These are phyloP conservation scores for Syrmaticus mikado DNA, from an alignment of 2,113 vertebrate species.

Conservation along the genomic window DNA sequence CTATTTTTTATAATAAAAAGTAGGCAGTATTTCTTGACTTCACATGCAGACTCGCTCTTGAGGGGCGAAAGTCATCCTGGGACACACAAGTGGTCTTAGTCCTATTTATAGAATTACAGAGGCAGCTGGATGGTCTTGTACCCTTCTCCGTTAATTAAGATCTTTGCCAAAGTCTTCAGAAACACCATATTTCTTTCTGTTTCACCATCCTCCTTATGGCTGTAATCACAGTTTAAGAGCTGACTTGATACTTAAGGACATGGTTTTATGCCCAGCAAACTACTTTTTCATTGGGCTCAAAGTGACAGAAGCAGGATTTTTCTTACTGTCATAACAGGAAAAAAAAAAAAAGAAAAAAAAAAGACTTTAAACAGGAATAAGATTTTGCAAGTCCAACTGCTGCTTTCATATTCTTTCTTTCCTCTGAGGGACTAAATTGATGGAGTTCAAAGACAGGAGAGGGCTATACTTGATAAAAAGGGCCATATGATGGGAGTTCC, in stretches of 20 bases:
- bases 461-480: background rate
- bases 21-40: background rate
- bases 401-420: background rate
- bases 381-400: background rate
- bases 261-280: background rate
- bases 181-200: background rate
- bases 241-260: background rate
- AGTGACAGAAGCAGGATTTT: background rate
- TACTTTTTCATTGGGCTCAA: background rate
- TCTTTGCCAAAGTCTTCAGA: background rate
- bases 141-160: background rate
- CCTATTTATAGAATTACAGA: background rate
- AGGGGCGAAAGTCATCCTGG: background rate
- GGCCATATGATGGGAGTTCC: slow-evolving; percentile 30
- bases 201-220: background rate
- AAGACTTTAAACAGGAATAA: background rate
- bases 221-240: background rate
- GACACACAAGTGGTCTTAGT: background rate
- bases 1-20: background rate
- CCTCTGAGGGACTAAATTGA: background rate
- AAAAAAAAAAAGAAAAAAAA: background rate
- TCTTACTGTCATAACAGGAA: background rate
- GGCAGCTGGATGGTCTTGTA: background rate
- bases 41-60: background rate
- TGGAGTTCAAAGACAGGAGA: background rate